A percentile compares a stretch with the other conserved stretches of the same genome.
Conservation (phyloP, 2,797 vertebrate species). For the Anomalospiza imberbis region DNA sequence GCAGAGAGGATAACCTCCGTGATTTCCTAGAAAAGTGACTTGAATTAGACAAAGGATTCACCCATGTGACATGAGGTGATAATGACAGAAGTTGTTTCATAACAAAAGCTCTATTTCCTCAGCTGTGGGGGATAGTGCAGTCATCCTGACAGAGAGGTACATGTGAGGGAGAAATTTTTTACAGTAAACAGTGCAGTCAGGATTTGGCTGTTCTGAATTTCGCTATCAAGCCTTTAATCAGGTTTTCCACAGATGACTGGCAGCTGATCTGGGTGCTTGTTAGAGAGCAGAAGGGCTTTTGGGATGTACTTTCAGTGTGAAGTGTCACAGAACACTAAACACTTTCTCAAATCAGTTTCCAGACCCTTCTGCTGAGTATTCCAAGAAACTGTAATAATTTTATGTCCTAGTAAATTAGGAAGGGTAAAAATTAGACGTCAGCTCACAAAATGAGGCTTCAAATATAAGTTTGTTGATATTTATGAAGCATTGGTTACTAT, state of each 20-base stretch:
- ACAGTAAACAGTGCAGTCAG: background rate
- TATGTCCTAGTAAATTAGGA: background rate
- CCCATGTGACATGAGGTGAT: background rate
- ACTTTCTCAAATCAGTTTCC: background rate
- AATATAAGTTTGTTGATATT: background rate
- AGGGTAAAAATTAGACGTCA: background rate
- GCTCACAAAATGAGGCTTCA: background rate
- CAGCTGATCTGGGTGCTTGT: background rate
- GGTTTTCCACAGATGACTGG: background rate
- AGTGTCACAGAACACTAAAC: background rate
- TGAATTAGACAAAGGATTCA: background rate
- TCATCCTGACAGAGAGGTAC: background rate
- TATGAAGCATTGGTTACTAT: background rate
- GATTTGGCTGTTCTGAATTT: background rate
- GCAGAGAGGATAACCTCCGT: background rate
- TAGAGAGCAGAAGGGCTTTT: background rate
- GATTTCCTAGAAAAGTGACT: background rate
- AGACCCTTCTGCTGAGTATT: background rate
- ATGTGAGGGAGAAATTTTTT: background rate
- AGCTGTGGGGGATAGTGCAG: background rate
- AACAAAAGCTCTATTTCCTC: background rate
- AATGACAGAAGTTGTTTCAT: background rate
- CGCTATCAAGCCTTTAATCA: background rate
- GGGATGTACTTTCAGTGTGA: background rate
- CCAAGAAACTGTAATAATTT: background rate